Percentiles rank a stretch among this genome's conserved stretches.
These are phyloP conservation scores for Oxytorus armatus DNA, from an alignment of 2,888 invertebrate genomes.

Conservation along the genomic window DNA sequence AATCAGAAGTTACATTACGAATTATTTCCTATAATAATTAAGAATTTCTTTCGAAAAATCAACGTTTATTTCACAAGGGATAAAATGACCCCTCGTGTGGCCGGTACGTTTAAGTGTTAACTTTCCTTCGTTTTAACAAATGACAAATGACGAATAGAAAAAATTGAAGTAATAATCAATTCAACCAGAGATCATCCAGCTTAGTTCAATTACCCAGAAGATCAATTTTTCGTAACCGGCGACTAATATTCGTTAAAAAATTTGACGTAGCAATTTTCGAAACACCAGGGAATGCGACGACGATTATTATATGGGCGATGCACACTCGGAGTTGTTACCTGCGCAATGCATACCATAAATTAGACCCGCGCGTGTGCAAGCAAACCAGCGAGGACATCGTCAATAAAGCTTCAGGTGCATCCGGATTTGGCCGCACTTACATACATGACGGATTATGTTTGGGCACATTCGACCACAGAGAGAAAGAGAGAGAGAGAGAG, in stretches of 20 bases:
- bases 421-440: conserved; percentile 62
- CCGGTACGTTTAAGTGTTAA: no score
- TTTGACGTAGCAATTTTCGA: conserved; percentile 24
- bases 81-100: no score
- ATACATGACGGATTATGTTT: background rate
- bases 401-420: conserved; percentile 51
- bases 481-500: conserved; percentile 36
- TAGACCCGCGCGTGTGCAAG: conserved; percentile 20
- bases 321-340: conserved; percentile 38
- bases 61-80: no score
- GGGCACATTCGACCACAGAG: conserved; percentile 26
- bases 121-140: background rate
- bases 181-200: no score
- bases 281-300: conserved; percentile 43
- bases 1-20: no score
- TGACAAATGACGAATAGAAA: no score
- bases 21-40: no score
- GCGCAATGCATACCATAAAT: conserved; percentile 51
- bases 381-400: conserved; percentile 35
- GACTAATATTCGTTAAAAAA: background rate
- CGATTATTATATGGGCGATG: conserved; percentile 28
- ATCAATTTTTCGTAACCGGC: background rate
- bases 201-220: background rate
- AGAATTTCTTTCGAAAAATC: no score
- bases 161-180: no score